These are phyloP conservation scores for Balanococcus diminutus DNA, from an alignment of 2,888 invertebrate genomes.

Conservation along the genomic window DNA sequence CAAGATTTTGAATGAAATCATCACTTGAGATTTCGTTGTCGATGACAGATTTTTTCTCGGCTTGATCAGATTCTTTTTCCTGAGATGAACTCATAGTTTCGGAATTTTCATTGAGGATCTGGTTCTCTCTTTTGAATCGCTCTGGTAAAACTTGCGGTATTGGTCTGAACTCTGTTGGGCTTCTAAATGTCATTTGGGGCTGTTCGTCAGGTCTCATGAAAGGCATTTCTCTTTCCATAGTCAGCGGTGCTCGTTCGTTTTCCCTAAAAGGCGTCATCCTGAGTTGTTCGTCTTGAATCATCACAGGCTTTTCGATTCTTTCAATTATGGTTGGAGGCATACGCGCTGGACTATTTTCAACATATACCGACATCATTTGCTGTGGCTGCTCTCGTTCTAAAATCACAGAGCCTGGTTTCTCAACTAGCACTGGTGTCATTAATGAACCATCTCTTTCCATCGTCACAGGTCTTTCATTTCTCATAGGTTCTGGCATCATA, in stretches of 20 bases:
- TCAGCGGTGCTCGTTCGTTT: not conserved
- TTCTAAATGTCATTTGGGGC: not conserved
- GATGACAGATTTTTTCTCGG: no score
- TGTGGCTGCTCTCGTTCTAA: not conserved
- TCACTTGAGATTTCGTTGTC: not conserved
- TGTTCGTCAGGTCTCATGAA: not conserved
- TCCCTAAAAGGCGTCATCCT: not conserved
- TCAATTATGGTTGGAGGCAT: not conserved
- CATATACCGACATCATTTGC: not conserved
- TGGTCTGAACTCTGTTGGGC: not conserved
- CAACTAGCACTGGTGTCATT: not conserved
- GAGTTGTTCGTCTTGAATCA: not conserved
- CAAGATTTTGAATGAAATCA: no score
- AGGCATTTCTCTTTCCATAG: not conserved
- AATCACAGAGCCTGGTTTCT: not conserved
- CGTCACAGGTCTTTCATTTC: not conserved
- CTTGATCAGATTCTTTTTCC: no score
- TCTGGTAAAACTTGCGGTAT: not conserved
- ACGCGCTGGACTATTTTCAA: not conserved
- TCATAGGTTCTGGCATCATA: not conserved
- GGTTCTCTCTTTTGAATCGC: not conserved
- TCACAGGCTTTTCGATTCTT: not conserved
- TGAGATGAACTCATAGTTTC: no score
- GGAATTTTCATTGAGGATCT: no score
- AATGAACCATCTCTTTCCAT: no score